These are phyloP conservation scores for Proales similis DNA, from an alignment of 1,140 invertebrate genomes.

Conservation along the genomic window DNA sequence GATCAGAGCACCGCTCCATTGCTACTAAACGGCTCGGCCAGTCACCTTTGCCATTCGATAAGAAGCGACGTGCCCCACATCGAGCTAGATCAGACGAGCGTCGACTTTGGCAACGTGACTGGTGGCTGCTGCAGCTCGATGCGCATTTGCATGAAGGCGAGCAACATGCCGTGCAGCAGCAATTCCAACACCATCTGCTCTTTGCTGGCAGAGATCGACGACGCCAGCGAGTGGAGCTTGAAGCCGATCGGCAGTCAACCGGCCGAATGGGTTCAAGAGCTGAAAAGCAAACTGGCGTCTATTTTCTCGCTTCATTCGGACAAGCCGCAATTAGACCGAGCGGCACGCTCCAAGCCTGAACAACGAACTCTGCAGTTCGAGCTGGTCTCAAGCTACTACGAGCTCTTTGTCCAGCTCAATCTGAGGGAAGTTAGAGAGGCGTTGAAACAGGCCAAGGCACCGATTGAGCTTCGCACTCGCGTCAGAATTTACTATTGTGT, in stretches of 20 bases:
- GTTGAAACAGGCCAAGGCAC: constrained; percentile 17
- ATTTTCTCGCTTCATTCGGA: constrained; percentile 6
- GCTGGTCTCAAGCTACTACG: constrained; percentile 10
- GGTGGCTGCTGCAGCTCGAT: constrained; percentile 8
- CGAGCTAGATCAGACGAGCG: constrained; percentile 15
- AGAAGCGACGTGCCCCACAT: constrained; percentile 24
- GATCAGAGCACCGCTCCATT: constrained; percentile 19
- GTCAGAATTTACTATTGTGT: constrained; percentile 22
- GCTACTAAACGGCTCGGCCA: neutral
- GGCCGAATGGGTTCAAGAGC: neutral
- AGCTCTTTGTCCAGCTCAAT: constrained; percentile 26
- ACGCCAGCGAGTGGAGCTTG: neutral
- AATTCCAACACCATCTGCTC: constrained; percentile 1
- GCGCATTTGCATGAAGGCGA: neutral
- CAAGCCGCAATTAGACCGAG: neutral
- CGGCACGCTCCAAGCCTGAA: too few relatives aligned
- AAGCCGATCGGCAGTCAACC: neutral
- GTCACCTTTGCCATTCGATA: neutral
- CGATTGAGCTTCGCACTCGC: constrained; percentile 3
- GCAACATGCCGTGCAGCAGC: neutral
- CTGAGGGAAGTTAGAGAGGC: neutral
- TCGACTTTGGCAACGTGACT: constrained; percentile 31
- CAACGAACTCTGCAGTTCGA: constrained; percentile 29
- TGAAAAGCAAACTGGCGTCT: constrained; percentile 25
- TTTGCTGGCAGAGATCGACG: constrained; percentile 18